Base-by-base conservation (phyloP, 2,888 invertebrate genomes). In the Spialia ferax region DNA sequence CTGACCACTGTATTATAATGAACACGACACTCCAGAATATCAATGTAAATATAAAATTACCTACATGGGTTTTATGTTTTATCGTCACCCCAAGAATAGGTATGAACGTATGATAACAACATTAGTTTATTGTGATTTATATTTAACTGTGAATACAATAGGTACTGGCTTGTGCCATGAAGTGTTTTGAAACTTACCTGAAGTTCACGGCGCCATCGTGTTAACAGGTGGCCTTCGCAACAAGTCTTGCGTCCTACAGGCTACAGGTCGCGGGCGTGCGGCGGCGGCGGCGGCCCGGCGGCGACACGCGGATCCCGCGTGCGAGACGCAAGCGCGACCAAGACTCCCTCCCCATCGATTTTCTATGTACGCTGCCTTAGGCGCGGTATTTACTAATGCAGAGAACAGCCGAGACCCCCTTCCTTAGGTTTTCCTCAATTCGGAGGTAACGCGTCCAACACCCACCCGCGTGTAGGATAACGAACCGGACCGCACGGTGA, bases 201-300 rank as follows among this genome's bases (percentile, higher is more conserved):
- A 77, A 75, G 77, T 84, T 89, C 83, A 88, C 82, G 86, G 82
- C 76, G 81, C 80, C 82, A 83, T 89, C 91, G 82, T 80, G 90
- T 87, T 88, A 89, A 89, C 89, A 91, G 91, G 90, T 91, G 91
- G 86, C 79, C 81, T 79, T 86, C 76, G 88, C 92, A 92, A 92
- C 91, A 91, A 89, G 91, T 91, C 86, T 78, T 77, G 82, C 81
- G 80, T 75, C 82, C 87, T 87, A 85, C 86, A 86, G 85, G 82
- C 87, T 87, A 85, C 86, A 86, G 85, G 82, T 84, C 79, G 76
- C 82, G 81, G 79, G 86, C 83, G 80, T 86, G 84, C 86, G 78
- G 79, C 75, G 79, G 69, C 80, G 75, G 77, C 81, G 80, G 87
- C 88, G 89, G 88, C 84, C 82, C 87, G 77, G 77, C 74, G 73